Evolutionary conservation across 1,140 invertebrate species (phyloP).

Genomic region (Theocolax elegans): DNA sequence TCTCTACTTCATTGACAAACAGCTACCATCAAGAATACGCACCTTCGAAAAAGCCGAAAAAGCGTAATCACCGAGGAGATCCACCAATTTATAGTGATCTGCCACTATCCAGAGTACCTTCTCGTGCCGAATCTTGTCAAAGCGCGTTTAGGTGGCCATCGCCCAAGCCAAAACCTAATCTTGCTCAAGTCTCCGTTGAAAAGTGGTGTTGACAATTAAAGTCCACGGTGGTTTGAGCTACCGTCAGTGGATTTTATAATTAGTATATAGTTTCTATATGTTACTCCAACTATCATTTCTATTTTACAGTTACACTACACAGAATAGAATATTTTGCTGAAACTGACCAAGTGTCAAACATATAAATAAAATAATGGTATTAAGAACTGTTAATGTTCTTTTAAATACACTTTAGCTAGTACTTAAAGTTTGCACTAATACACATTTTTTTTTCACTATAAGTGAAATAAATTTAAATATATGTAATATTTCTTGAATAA

Average conservation of each 20-base stretch:
- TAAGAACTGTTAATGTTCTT: no score
- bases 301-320: no score
- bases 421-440: no score
- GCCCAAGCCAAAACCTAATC: slow-evolving; percentile 58
- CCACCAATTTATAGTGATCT: slow-evolving; percentile 52
- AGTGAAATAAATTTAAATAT: no score
- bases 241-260: slow-evolving; percentile 8
- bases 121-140: slow-evolving; percentile 66
- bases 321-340: no score
- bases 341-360: no score
- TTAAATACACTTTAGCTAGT: no score
- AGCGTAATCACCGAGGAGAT: slow-evolving; percentile 71
- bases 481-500: no score
- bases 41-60: slow-evolving; percentile 63
- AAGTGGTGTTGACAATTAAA: slow-evolving; percentile 61
- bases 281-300: no score
- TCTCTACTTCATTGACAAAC: slow-evolving; percentile 54
- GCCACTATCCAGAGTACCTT: slow-evolving; percentile 61
- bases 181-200: slow-evolving; percentile 58
- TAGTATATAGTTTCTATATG: no score
- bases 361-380: no score
- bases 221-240: slow-evolving; percentile 7
- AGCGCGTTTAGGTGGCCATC: slow-evolving; percentile 64
- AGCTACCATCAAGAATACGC: slow-evolving; percentile 44
- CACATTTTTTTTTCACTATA: no score